A percentile compares a stretch with the other conserved stretches of the same genome.
phyloP scores from a whole-genome alignment of 2,888 invertebrate genomes.

The Eupelmus urozonus region DNA sequence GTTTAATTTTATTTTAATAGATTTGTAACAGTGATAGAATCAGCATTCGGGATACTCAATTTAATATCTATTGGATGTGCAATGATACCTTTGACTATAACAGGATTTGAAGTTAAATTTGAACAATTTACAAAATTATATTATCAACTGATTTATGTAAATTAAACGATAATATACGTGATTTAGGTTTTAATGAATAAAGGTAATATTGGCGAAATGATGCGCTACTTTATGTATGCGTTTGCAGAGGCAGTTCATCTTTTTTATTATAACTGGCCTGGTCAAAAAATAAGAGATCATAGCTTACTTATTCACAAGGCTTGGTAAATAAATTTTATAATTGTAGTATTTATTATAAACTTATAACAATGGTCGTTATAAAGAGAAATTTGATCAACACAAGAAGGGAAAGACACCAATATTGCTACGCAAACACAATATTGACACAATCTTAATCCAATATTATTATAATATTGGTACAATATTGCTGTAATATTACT shows the following conservation, averaged over 20 bases:
- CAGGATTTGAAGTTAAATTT: conserved; percentile 50
- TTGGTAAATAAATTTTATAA: conserved; percentile 36
- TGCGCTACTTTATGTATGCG: conserved; percentile 23
- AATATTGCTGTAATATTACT: too few relatives aligned
- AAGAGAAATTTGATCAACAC: too few relatives aligned
- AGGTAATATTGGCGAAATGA: conserved; percentile 35
- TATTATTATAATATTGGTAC: too few relatives aligned
- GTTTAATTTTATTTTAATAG: not conserved
- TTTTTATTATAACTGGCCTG: conserved; percentile 55
- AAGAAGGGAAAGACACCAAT: too few relatives aligned
- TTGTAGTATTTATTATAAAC: too few relatives aligned
- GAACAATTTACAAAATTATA: too few relatives aligned
- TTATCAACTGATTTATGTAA: not conserved
- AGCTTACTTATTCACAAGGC: conserved; percentile 46
- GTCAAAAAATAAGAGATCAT: conserved; percentile 51
- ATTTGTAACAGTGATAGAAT: conserved; percentile 36
- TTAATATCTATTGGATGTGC: conserved; percentile 42
- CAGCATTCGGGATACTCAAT: conserved; percentile 27
- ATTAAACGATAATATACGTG: not conserved
- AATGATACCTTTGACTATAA: conserved; percentile 38
- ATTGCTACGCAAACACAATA: too few relatives aligned
- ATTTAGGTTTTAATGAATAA: conserved; percentile 43
- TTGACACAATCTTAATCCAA: too few relatives aligned
- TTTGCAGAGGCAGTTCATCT: conserved; percentile 49
- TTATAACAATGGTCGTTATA: too few relatives aligned